A percentile compares a stretch with the other conserved stretches of the same genome.
These are phyloP conservation scores for Brachystomella parvula DNA, from an alignment of 1,140 invertebrate species.

Conservation along the genomic window DNA sequence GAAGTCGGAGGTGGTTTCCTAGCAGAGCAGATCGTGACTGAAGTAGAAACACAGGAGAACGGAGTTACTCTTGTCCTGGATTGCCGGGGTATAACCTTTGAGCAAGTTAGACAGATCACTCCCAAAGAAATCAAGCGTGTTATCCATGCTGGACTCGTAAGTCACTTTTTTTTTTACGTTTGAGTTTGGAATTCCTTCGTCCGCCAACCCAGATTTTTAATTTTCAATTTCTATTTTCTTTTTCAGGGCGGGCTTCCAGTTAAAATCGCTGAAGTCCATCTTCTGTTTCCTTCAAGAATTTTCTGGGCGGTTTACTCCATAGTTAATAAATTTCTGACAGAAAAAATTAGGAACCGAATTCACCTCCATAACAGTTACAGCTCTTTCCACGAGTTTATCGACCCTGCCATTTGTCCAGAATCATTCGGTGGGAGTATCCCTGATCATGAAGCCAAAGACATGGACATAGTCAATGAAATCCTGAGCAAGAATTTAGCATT, in stretches of 20 bases:
- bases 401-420: not conserved
- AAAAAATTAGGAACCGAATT: constrained; percentile 1
- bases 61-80: not conserved
- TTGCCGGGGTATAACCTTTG: not conserved
- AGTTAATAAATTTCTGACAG: not conserved
- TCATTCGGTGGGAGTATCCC: not conserved
- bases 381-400: not conserved
- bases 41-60: not conserved
- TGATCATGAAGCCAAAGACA: not conserved
- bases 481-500: not conserved
- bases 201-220: too few species aligned
- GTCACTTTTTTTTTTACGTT: too few species aligned
- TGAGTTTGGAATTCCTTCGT: too few species aligned
- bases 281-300: not conserved
- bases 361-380: not conserved
- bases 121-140: not conserved
- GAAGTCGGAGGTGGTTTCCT: not conserved
- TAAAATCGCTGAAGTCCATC: constrained; percentile 9
- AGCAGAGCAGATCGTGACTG: not conserved
- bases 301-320: not conserved
- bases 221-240: too few species aligned
- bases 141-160: not conserved
- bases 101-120: not conserved
- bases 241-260: not conserved
- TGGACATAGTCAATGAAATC: not conserved